phyloP scores from a whole-genome alignment of 2,888 invertebrate species.

The Epirrhoe alternata region DNA sequence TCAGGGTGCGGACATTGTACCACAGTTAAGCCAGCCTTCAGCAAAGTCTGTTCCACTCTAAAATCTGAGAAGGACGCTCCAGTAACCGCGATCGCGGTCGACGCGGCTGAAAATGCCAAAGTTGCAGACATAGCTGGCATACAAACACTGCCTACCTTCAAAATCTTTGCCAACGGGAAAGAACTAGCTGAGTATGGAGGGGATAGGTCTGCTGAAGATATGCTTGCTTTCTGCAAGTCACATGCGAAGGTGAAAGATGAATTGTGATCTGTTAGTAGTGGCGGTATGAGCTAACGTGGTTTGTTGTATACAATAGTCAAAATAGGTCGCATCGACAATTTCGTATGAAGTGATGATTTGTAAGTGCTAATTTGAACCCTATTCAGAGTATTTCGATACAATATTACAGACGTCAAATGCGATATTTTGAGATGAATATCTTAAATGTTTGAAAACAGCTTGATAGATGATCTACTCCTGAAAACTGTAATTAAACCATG shows the following conservation, averaged over 20 bases:
- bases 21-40: constrained; percentile 88
- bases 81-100: constrained; percentile 85
- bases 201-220: constrained; percentile 81
- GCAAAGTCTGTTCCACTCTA: constrained; percentile 81
- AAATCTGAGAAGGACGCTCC: constrained; percentile 63
- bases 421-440: neutral
- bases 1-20: constrained; percentile 91
- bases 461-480: neutral
- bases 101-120: constrained; percentile 87
- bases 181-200: constrained; percentile 84
- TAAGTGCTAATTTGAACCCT: too few species aligned
- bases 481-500: neutral
- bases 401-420: too few species aligned
- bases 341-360: too few species aligned
- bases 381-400: too few species aligned
- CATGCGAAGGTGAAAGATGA: constrained; percentile 70
- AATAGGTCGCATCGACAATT: too few species aligned
- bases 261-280: constrained; percentile 60
- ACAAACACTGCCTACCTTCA: constrained; percentile 88
- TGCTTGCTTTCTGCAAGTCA: constrained; percentile 78
- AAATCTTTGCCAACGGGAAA: constrained; percentile 84
- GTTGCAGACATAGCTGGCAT: constrained; percentile 86
- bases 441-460: neutral
- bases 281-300: neutral
- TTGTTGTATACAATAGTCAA: neutral